Evolutionary conservation across 2,113 vertebrate genomes (phyloP).

Genomic region (Sinocyclocheilus anophthalmus): DNA sequence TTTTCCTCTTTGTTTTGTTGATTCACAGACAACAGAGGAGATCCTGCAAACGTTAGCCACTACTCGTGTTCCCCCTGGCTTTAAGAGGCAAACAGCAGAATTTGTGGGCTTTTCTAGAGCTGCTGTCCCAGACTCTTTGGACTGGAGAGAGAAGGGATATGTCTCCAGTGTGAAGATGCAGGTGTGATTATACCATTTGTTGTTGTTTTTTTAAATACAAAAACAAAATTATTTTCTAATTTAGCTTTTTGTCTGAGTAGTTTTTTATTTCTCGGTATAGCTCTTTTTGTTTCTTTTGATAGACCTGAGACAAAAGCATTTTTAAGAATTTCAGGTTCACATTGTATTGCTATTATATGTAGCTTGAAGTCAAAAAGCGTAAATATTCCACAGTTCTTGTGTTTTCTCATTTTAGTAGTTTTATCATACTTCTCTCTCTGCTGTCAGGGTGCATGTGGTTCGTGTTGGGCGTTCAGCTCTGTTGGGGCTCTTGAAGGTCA

Average conservation of each 20-base stretch:
- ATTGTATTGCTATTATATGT: neutral
- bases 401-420: neutral
- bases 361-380: conserved; percentile 73
- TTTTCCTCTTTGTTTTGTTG: conserved; percentile 12
- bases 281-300: neutral
- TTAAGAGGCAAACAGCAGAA: conserved; percentile 42
- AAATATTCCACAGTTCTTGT: neutral
- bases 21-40: conserved; percentile 77
- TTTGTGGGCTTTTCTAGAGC: neutral
- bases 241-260: too few relatives aligned
- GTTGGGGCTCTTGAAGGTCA: neutral
- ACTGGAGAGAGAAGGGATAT: conserved; percentile 82
- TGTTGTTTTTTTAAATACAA: neutral
- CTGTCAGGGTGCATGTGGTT: neutral
- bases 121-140: conserved; percentile 70
- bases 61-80: conserved; percentile 67
- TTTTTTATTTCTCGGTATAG: neutral
- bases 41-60: conserved; percentile 67
- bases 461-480: neutral
- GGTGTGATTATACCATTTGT: conserved; percentile 58
- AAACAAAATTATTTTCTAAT: too few relatives aligned
- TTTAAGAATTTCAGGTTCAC: conserved; percentile 61
- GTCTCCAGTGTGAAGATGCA: conserved; percentile 86
- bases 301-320: too few relatives aligned
- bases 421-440: neutral